Base-by-base conservation (phyloP, 2,113 vertebrate species). In the Stigmatopora nigra region DNA sequence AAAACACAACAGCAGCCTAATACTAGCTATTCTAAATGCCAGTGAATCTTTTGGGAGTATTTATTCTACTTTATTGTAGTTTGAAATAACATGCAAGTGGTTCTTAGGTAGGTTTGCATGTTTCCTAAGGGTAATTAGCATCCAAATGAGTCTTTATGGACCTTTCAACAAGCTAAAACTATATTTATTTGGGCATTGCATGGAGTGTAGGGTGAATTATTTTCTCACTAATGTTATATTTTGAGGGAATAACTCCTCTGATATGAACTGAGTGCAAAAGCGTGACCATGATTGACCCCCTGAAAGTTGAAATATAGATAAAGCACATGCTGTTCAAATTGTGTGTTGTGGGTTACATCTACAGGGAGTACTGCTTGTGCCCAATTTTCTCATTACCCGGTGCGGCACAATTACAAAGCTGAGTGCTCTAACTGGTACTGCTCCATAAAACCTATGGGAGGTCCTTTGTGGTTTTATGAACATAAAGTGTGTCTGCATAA, bases 401-500 rank as follows among this genome's bases (percentile, higher is more conserved):
- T 81, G 67, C 70, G 76, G 87, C 77, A 80, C 87, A 90, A 88
- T 89, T 91, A 88, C 82, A 88, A 85, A 88, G 86, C 80, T 79
- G 83, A 88, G 82, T 84, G 78, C 84, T 86, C 71, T 5, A 68
- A 81, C 85, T 78, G 77, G 87, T 83, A 84, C 78, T 71, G 80
- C 82, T 82, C 84, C 86, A 87, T 90, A 91, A 90, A 89, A 89
- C 70, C 82, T 78, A 84, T 82, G 76, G 80, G 83, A 82, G 84
- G 87, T 86, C 87, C 84, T 87, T 79, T 86, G 88, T 88, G 84
- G 82, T 87, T 88, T 85, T 70, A 56, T 48, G 51, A 83, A 85
- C 88, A 86, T 88, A 86, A 88, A 89, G 79, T 71, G 78, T 65
- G 82, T 85, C 84, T 87, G 84, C 77, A 86, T 88, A 90, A 91